Evolutionary conservation across 1,140 invertebrate genomes (phyloP).

Genomic region (Bombus confusus): DNA sequence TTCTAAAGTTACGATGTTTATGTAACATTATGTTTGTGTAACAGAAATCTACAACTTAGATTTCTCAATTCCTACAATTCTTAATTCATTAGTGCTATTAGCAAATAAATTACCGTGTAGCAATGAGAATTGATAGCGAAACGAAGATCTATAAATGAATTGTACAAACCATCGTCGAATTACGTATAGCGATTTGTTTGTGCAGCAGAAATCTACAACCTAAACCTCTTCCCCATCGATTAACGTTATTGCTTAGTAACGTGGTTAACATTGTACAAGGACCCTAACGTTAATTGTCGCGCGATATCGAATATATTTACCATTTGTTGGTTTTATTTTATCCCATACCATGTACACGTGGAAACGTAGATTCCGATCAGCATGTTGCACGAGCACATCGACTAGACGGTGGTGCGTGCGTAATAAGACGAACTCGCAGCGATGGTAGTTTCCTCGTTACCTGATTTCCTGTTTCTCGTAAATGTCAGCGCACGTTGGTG

Average conservation of each 20-base stretch:
- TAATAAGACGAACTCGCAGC: background rate
- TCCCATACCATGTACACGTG: no score
- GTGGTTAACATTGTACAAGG: background rate
- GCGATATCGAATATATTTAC: background rate
- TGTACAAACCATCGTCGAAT: no score
- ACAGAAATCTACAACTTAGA: no score
- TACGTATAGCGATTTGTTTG: no score
- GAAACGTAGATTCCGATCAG: constrained; percentile 7
- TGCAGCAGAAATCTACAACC: no score
- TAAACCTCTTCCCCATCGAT: background rate
- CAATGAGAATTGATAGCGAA: no score
- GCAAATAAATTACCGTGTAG: no score
- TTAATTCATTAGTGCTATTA: no score
- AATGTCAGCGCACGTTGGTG: background rate
- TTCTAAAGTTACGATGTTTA: no score
- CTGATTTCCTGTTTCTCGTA: background rate
- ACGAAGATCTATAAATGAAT: no score
- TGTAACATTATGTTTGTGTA: no score
- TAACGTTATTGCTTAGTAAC: background rate
- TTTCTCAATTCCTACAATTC: no score
- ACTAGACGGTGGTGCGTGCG: background rate
- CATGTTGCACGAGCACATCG: background rate
- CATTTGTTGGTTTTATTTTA: background rate
- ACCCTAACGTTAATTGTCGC: background rate
- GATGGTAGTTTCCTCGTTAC: background rate